These are phyloP conservation scores for Ganaspis brasiliensis DNA, from an alignment of 2,888 invertebrate species.

Conservation along the genomic window DNA sequence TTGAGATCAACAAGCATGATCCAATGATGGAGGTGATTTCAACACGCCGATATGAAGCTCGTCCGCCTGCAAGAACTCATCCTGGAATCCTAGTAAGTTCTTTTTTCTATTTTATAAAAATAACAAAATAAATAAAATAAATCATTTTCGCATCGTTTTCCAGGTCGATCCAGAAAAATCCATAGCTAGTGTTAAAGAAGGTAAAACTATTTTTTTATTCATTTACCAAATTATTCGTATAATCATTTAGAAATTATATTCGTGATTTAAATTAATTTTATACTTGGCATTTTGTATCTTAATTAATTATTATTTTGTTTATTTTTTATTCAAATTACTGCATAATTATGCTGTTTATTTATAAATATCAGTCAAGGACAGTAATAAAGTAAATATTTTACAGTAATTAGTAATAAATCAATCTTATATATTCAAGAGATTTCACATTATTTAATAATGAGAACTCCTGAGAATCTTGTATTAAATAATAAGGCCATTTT, in stretches of 20 bases:
- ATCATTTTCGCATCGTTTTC: slow-evolving; percentile 68
- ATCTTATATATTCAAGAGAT: too few relatives aligned
- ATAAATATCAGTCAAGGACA: not conserved
- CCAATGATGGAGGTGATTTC: slow-evolving; percentile 78
- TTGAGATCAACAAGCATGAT: slow-evolving; percentile 61
- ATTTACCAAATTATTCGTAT: not conserved
- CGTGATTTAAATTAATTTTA: too few relatives aligned
- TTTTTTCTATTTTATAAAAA: not conserved
- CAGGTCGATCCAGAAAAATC: slow-evolving; percentile 89
- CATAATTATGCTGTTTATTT: not conserved
- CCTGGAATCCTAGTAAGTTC: slow-evolving; percentile 72
- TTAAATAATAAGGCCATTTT: slow-evolving; percentile 1
- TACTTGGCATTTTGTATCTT: too few relatives aligned
- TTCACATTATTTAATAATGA: not conserved
- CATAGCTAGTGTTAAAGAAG: slow-evolving; percentile 94
- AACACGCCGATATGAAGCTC: slow-evolving; percentile 78
- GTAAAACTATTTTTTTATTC: slow-evolving; percentile 81
- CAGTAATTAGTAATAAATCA: not conserved
- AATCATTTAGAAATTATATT: too few relatives aligned
- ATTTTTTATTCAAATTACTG: too few relatives aligned
- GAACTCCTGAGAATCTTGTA: slow-evolving; percentile 23
- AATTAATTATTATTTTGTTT: too few relatives aligned
- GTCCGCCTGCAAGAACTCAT: slow-evolving; percentile 73
- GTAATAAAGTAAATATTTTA: not conserved
- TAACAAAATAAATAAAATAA: too few relatives aligned